A percentile compares a stretch with the other conserved stretches of the same genome.
phyloP scores from a whole-genome alignment of 2,888 invertebrate genomes.

The Muschampia plurimacula region DNA sequence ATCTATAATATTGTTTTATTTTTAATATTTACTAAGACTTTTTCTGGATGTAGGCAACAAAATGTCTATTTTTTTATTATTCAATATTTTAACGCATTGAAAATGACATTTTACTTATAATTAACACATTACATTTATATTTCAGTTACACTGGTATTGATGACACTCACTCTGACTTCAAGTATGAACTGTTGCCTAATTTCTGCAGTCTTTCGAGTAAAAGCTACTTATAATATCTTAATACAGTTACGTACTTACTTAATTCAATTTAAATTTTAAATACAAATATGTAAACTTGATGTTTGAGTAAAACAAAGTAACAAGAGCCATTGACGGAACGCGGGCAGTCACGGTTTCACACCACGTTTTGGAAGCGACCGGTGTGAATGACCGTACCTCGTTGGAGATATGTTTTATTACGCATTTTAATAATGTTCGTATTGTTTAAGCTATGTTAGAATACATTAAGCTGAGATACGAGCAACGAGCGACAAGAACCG shows the following conservation, averaged over 20 bases:
- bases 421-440: conserved; percentile 79
- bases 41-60: too few species aligned
- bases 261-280: conserved; percentile 16
- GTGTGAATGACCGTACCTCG: conserved; percentile 76
- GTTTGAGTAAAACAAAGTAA: conserved; percentile 48
- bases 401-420: conserved; percentile 78
- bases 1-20: too few species aligned
- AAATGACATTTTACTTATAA: too few species aligned
- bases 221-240: neutral
- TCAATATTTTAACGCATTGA: too few species aligned
- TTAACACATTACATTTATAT: too few species aligned
- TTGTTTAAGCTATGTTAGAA: conserved; percentile 73
- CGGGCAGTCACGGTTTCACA: conserved; percentile 65
- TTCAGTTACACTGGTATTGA: too few species aligned
- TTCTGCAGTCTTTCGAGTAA: neutral
- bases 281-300: conserved; percentile 33
- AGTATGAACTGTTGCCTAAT: neutral
- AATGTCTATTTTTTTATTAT: too few species aligned
- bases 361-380: conserved; percentile 59
- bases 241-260: conserved; percentile 12
- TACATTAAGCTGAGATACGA: conserved; percentile 69
- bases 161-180: too few species aligned
- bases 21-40: too few species aligned
- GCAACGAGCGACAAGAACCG: conserved; percentile 48
- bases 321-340: conserved; percentile 59